Conservation (phyloP, 2,888 invertebrate genomes). For the Mythimna impura region DNA sequence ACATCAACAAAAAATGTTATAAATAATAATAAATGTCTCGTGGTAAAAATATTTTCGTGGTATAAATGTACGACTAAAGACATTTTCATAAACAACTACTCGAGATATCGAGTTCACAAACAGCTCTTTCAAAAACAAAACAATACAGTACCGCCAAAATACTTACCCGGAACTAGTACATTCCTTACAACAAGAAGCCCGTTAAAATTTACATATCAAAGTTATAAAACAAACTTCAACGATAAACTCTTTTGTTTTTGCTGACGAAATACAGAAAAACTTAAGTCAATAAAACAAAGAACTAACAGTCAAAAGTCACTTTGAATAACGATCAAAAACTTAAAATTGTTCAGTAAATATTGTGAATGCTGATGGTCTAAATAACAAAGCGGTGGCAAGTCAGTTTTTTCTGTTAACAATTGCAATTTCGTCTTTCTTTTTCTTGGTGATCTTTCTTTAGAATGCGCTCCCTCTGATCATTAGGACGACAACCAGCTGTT, state of each 20-base stretch:
- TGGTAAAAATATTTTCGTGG: too few species aligned
- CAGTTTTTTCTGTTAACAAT: neutral
- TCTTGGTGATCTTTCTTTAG: too few species aligned
- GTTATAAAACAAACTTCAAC: constrained; percentile 53
- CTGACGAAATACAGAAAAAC: constrained; percentile 68
- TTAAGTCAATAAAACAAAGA: constrained; percentile 66
- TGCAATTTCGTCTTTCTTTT: too few species aligned
- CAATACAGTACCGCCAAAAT: constrained; percentile 11
- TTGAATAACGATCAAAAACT: constrained; percentile 77
- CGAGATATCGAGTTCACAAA: neutral
- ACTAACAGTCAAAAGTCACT: constrained; percentile 70
- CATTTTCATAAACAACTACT: neutral
- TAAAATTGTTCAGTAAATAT: constrained; percentile 52
- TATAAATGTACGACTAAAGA: neutral
- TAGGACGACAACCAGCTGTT: too few species aligned
- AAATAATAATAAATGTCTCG: too few species aligned
- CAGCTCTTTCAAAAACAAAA: constrained; percentile 1
- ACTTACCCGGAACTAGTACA: constrained; percentile 22
- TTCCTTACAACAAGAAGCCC: constrained; percentile 38
- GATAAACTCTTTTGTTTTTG: constrained; percentile 41
- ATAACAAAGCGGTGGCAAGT: neutral
- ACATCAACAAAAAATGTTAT: too few species aligned
- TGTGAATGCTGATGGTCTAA: neutral
- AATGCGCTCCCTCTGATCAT: too few species aligned
- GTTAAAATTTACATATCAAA: constrained; percentile 49